phyloP scores from a whole-genome alignment of 2,797 vertebrate species.

The Lithobates pipiens region DNA sequence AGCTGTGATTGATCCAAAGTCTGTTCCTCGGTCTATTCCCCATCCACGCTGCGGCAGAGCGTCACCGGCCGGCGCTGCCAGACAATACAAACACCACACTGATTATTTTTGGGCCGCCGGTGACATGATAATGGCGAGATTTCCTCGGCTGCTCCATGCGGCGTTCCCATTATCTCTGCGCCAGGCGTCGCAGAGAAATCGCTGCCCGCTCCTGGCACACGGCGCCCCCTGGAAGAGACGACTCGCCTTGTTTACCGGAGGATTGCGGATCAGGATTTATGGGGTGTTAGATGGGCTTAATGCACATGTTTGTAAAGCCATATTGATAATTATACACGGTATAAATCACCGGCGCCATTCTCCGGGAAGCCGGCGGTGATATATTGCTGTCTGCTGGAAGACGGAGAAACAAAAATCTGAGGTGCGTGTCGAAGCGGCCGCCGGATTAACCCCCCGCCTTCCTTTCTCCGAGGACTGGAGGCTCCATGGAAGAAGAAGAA shows the following conservation, averaged over 20 bases:
- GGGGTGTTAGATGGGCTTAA: conserved; percentile 30
- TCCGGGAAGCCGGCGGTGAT: conserved; percentile 54
- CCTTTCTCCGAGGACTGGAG: too few species aligned
- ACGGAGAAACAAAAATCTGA: conserved; percentile 28
- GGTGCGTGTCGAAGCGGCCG: background rate
- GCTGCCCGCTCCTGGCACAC: conserved; percentile 20
- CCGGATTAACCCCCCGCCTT: conserved; percentile 19
- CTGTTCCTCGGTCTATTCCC: background rate
- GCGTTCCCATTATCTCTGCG: background rate
- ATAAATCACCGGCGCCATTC: conserved; percentile 60
- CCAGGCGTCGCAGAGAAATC: background rate
- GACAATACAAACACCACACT: background rate
- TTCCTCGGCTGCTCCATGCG: background rate
- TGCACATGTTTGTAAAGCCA: conserved; percentile 57
- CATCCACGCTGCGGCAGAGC: background rate
- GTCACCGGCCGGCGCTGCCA: background rate
- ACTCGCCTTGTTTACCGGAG: background rate
- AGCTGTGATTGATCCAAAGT: background rate
- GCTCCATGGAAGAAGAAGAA: too few species aligned
- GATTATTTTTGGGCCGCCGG: background rate
- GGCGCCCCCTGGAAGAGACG: background rate
- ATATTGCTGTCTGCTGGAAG: conserved; percentile 46
- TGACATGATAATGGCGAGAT: background rate
- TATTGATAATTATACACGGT: conserved; percentile 67
- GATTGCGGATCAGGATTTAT: conserved; percentile 60